phyloP scores from a whole-genome alignment of 1,140 invertebrate species.

The Conus ventricosus region DNA sequence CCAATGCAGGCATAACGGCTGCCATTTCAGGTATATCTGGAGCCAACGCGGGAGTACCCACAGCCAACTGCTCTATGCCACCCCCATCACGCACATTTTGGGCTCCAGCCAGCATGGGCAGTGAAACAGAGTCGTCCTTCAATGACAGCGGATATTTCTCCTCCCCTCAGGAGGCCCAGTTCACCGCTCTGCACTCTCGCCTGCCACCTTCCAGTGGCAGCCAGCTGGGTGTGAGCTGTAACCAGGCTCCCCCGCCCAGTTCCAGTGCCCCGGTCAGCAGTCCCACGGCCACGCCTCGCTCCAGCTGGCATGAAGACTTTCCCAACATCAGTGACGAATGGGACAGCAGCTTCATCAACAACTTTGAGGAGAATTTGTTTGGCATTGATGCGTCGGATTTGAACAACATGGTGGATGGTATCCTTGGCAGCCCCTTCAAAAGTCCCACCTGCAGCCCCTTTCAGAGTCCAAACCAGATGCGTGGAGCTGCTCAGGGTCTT shows the following conservation, averaged over 20 bases:
- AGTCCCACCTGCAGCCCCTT: constrained; percentile 22
- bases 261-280: constrained; percentile 12
- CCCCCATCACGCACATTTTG: too few species aligned
- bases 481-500: constrained; percentile 42
- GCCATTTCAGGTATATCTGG: not conserved
- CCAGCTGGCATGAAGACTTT: constrained; percentile 27
- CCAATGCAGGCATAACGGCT: not conserved
- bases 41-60: not conserved
- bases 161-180: constrained; percentile 2
- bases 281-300: constrained; percentile 31
- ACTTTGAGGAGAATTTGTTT: constrained; percentile 60
- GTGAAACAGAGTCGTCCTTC: constrained; percentile 42
- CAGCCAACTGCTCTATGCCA: not conserved
- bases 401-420: constrained; percentile 41
- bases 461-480: constrained; percentile 42
- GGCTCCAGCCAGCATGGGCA: not conserved
- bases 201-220: not conserved
- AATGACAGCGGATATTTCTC: constrained; percentile 53
- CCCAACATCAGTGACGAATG: constrained; percentile 50
- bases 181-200: constrained; percentile 11
- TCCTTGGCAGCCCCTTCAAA: constrained; percentile 48
- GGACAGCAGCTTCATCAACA: constrained; percentile 57
- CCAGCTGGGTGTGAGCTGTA: not conserved
- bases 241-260: constrained; percentile 8
- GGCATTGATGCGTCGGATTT: constrained; percentile 50